These are phyloP conservation scores for Epsilonema sp. DNA, from an alignment of 2,888 invertebrate species.

Conservation along the genomic window DNA sequence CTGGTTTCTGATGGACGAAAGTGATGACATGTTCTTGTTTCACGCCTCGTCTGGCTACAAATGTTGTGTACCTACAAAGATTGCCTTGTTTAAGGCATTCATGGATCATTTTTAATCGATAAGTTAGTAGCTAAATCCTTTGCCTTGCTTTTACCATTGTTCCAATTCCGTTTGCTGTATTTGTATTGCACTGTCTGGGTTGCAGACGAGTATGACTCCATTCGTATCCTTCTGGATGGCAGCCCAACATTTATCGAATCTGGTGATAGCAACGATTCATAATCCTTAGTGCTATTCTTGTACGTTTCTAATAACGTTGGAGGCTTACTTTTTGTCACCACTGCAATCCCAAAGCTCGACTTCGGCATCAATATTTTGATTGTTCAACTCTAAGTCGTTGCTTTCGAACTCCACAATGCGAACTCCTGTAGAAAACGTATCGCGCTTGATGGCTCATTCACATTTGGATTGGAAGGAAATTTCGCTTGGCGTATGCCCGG, in stretches of 20 bases:
- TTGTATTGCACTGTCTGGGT: constrained; percentile 38
- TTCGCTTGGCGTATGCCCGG: too few species aligned
- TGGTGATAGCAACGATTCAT: constrained; percentile 23
- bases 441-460: too few species aligned
- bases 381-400: constrained; percentile 41
- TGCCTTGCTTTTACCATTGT: too few species aligned
- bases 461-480: too few species aligned
- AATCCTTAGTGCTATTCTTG: not conserved
- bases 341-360: constrained; percentile 62
- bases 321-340: constrained; percentile 53
- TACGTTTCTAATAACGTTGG: too few species aligned
- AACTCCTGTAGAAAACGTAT: constrained; percentile 12
- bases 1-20: constrained; percentile 36
- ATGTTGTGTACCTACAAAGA: constrained; percentile 39
- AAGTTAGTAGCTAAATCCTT: too few species aligned
- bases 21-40: constrained; percentile 46
- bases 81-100: too few species aligned
- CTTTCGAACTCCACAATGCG: constrained; percentile 57
- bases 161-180: constrained; percentile 42
- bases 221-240: constrained; percentile 46
- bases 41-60: constrained; percentile 46
- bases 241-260: constrained; percentile 56
- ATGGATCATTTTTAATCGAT: too few species aligned
- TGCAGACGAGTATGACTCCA: constrained; percentile 51
- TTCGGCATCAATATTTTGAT: constrained; percentile 42